phyloP scores from a whole-genome alignment of 1,140 invertebrate species.

The Vanessa atalanta region DNA sequence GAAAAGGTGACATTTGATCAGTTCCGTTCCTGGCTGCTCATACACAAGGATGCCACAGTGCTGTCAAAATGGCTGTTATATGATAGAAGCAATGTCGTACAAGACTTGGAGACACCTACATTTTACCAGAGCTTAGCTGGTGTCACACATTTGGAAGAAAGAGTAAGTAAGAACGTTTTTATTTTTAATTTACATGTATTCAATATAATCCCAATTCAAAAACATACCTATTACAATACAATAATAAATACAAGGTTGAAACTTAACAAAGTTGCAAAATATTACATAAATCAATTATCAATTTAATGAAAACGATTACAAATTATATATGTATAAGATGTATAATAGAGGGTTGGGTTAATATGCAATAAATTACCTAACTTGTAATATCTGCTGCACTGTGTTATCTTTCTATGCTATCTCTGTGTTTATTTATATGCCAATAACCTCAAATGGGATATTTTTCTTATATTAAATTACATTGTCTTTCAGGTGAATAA shows the following conservation, averaged over 20 bases:
- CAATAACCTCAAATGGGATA: slow-evolving; percentile 35
- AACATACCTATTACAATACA: no score
- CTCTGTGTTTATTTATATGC: slow-evolving; percentile 34
- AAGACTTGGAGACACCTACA: slow-evolving; percentile 92
- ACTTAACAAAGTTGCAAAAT: no score
- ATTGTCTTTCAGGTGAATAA: background rate
- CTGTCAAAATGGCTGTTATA: slow-evolving; percentile 90
- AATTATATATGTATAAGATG: background rate
- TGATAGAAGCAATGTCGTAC: slow-evolving; percentile 86
- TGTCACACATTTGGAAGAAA: slow-evolving; percentile 90
- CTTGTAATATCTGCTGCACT: slow-evolving; percentile 16
- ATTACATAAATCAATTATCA: background rate
- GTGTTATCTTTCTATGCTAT: slow-evolving; percentile 20
- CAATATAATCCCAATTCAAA: no score
- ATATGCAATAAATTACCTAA: slow-evolving; percentile 31
- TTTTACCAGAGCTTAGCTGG: slow-evolving; percentile 95
- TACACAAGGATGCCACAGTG: slow-evolving; percentile 88
- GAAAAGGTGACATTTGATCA: slow-evolving; percentile 86
- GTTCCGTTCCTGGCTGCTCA: slow-evolving; percentile 86
- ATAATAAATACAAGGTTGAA: no score
- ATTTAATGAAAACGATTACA: background rate
- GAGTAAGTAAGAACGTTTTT: slow-evolving; percentile 80
- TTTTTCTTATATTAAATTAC: background rate
- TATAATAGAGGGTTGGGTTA: background rate
- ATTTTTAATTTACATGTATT: no score